Conservation (phyloP, 2,797 vertebrate species). For the Semotilus atromaculatus region DNA sequence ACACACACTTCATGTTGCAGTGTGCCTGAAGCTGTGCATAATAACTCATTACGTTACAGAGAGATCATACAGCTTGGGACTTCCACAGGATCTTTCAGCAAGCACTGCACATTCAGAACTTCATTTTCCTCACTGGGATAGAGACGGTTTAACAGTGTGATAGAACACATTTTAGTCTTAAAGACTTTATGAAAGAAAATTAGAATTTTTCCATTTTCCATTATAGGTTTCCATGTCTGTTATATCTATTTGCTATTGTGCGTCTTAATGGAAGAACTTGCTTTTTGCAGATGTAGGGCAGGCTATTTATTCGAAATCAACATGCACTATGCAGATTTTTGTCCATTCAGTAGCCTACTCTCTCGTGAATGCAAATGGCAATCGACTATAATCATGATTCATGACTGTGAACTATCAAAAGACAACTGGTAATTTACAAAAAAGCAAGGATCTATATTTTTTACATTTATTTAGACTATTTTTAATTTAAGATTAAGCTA, state of each 20-base stretch:
- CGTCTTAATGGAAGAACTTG: neutral
- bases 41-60: slow-evolving; percentile 4
- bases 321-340: neutral
- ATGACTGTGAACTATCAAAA: neutral
- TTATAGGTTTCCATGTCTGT: neutral
- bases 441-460: neutral
- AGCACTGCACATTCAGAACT: neutral
- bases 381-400: neutral
- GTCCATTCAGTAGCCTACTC: neutral
- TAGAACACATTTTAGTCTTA: neutral
- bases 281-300: neutral
- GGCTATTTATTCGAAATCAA: neutral
- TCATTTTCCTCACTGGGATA: neutral
- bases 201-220: too few relatives aligned
- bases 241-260: neutral
- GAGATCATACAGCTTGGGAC: neutral
- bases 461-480: neutral
- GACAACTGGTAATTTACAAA: neutral
- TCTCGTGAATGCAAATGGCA: neutral
- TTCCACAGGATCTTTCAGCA: slow-evolving; percentile 2
- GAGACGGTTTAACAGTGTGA: neutral
- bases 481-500: neutral
- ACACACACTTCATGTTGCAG: neutral
- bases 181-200: neutral
- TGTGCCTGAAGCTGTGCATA: neutral